Base-by-base conservation (phyloP, 2,888 invertebrate genomes). In the Tridacna crocea region DNA sequence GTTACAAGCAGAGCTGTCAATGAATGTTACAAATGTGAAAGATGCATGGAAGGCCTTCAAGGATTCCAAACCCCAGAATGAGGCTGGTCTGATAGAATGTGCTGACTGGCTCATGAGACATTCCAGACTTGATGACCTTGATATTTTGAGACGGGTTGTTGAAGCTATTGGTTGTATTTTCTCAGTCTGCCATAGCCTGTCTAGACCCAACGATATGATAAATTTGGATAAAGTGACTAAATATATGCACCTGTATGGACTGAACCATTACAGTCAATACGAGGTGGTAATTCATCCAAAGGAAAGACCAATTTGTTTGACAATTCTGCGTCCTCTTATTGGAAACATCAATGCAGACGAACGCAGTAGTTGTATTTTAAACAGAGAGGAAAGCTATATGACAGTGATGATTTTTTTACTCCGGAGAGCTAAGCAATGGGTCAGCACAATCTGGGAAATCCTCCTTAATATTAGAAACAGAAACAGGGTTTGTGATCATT, bases 31-130 rank as follows among this genome's bases (percentile, higher is more conserved):
- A 10, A 70, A 79, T 13, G 75, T 88, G 15, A 77, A 80, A 26
- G 22, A 77, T n/a, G 88, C 89, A 12, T 89, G 80, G 78, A 84
- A 79, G 22, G 80, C 78, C n/a, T 91, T 90, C 68, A 13, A 60
- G 0, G 78, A 80, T 10, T 78, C 82, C 0, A 84, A 84, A 61
- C 90, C 89, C 22, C 55, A 80, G 61, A 89, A 89, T 79, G 86
- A 81, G 27, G 87, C 87, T n/a, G 90, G 89, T 0, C 79, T 84
- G 36, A 65, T 91, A 22, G 90, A 90, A 47, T 89, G 88, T 73
- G 80, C 84, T 63, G 79, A 89, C 65, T 83, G 86, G 86, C 81
- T 89, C 75, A 66, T 87, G 2, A 48, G 10, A 15, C 58, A 60
- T 47, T 12, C 47, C 3, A 22, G 80, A 22, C 24, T 84, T 22